These are phyloP conservation scores for Tringa solitaria DNA, from an alignment of 2,113 vertebrate genomes.

Conservation along the genomic window DNA sequence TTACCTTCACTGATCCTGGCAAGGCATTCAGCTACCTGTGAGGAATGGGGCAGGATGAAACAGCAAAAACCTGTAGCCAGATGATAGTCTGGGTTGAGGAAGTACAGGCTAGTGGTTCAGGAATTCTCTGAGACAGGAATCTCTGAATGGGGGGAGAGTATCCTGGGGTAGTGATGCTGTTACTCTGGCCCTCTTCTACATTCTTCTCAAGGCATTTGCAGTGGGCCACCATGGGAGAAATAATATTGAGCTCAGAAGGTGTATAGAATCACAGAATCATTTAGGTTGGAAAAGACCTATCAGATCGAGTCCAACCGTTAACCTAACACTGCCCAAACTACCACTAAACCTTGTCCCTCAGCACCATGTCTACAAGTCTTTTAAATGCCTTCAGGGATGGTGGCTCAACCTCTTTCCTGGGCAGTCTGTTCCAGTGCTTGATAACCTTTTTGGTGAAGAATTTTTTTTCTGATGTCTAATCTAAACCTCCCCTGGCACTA, in stretches of 20 bases:
- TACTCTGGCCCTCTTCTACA: background rate
- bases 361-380: background rate
- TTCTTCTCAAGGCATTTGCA: background rate
- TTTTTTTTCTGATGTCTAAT: background rate
- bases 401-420: background rate
- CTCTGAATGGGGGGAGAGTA: background rate
- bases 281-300: background rate
- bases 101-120: background rate
- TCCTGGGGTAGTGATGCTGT: background rate
- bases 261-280: background rate
- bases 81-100: background rate
- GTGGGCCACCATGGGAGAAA: background rate
- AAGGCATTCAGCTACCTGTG: background rate
- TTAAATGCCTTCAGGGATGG: background rate
- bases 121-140: background rate
- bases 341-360: background rate
- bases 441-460: background rate
- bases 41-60: background rate
- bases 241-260: background rate
- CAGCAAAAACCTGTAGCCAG: background rate
- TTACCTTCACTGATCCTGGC: fast-evolving
- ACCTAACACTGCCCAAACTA: background rate
- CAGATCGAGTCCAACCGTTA: background rate
- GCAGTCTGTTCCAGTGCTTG: background rate
- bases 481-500: background rate